Conservation (phyloP, 2,113 vertebrate genomes). For the Corythaixoides concolor region DNA sequence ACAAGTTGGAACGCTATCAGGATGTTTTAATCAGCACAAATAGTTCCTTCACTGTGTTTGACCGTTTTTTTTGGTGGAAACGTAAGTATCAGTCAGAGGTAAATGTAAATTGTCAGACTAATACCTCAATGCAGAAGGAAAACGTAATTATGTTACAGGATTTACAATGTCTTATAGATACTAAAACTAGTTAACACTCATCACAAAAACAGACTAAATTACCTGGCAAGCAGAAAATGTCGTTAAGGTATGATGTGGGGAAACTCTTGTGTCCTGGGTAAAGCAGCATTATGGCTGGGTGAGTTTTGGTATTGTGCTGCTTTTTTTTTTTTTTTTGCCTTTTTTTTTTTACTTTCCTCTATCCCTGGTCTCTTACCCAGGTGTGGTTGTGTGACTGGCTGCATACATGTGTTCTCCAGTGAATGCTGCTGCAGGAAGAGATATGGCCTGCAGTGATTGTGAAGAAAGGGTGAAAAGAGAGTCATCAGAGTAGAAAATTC, state of each 20-base stretch:
- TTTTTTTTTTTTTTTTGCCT: neutral
- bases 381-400: neutral
- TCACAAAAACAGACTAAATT: neutral
- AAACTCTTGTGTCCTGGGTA: neutral
- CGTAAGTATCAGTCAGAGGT: constrained; percentile 2
- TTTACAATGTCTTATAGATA: neutral
- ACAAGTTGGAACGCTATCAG: neutral
- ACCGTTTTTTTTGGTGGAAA: neutral
- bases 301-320: neutral
- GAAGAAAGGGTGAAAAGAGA: neutral
- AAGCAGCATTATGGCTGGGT: neutral
- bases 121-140: neutral
- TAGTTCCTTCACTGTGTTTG: neutral
- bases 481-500: neutral
- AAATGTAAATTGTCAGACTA: neutral
- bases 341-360: neutral
- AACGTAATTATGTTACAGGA: neutral
- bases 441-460: neutral
- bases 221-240: neutral
- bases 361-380: neutral
- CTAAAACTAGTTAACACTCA: neutral
- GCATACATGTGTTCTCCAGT: neutral
- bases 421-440: neutral
- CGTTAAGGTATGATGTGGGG: neutral
- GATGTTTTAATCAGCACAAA: neutral